These are phyloP conservation scores for Chaitophorus viminalis DNA, from an alignment of 2,888 invertebrate species.

Conservation along the genomic window DNA sequence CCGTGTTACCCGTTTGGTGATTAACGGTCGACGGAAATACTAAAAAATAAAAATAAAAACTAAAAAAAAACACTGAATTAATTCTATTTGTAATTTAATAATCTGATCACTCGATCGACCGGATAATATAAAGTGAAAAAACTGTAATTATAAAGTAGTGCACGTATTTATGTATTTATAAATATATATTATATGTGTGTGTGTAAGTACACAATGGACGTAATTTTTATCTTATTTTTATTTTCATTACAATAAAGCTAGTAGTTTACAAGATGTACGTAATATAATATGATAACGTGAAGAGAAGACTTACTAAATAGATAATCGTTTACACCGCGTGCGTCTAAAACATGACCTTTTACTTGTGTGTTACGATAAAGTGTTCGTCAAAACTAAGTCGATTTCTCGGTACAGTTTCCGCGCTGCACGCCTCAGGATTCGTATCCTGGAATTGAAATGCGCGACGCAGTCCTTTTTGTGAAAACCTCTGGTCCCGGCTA, in stretches of 20 bases:
- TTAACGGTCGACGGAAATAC: not conserved
- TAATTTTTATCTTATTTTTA: too few species aligned
- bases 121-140: not conserved
- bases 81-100: conserved; percentile 18
- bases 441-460: not conserved
- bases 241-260: too few species aligned
- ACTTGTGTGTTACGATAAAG: too few species aligned
- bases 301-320: not conserved
- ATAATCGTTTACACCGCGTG: not conserved
- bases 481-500: too few species aligned
- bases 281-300: not conserved
- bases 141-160: not conserved
- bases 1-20: conserved; percentile 29
- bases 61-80: conserved; percentile 9
- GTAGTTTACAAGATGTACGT: not conserved
- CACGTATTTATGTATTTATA: not conserved
- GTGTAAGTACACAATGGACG: too few species aligned
- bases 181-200: not conserved
- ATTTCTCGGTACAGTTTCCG: not conserved
- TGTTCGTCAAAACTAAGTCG: too few species aligned
- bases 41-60: not conserved
- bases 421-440: too few species aligned
- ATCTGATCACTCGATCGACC: conserved; percentile 1
- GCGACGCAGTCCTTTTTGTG: not conserved
- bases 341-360: too few species aligned